These are phyloP conservation scores for Bradypus variegatus DNA, from an alignment of 2,797 vertebrate species.

Conservation along the genomic window DNA sequence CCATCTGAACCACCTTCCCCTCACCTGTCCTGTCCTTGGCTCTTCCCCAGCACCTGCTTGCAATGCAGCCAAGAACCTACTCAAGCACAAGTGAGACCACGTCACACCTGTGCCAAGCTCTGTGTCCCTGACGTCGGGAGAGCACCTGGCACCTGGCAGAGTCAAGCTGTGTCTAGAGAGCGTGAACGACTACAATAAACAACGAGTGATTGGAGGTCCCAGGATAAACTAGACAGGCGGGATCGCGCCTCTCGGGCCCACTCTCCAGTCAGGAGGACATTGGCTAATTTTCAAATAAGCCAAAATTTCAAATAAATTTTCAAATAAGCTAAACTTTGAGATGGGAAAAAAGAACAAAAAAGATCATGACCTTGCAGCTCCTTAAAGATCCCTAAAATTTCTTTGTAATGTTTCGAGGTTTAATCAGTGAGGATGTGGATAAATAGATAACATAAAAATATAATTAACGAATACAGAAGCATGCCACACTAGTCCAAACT, in stretches of 20 bases:
- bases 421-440: background rate
- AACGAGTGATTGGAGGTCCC: background rate
- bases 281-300: background rate
- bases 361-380: background rate
- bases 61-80: background rate
- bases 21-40: background rate
- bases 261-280: background rate
- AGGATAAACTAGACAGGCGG: background rate
- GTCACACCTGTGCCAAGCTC: background rate
- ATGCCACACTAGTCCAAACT: background rate
- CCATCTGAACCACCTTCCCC: background rate
- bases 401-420: background rate
- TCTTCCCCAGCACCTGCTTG: background rate
- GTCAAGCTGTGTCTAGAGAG: too few species aligned
- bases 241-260: background rate
- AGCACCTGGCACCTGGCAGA: background rate
- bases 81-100: background rate
- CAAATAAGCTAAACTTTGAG: background rate
- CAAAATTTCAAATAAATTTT: background rate
- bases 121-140: background rate
- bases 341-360: background rate
- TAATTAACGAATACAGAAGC: background rate
- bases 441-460: background rate
- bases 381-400: background rate
- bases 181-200: background rate